Percentiles rank a stretch among this genome's conserved stretches.
Evolutionary conservation across 2,888 invertebrate species (phyloP).

Genomic region (Caradrina clavipalpis): DNA sequence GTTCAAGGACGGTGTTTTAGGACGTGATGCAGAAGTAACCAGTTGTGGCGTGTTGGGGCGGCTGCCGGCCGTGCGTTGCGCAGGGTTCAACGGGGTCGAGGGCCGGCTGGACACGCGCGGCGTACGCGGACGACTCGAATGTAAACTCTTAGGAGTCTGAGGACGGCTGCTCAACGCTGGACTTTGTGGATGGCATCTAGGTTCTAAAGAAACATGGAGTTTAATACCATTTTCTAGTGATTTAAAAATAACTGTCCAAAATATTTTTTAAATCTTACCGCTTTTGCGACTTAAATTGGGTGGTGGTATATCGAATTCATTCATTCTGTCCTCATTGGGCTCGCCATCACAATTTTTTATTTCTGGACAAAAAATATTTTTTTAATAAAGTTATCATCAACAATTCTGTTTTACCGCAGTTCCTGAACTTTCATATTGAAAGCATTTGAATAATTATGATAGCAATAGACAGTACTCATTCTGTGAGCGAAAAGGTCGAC

Average conservation of each 20-base stretch:
- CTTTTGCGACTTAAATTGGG: slow-evolving; percentile 28
- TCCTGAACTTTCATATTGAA: too few relatives aligned
- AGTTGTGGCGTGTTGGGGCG: slow-evolving; percentile 78
- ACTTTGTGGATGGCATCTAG: slow-evolving; percentile 65
- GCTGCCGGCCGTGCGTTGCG: slow-evolving; percentile 69
- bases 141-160: slow-evolving; percentile 76
- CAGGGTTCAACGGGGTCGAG: slow-evolving; percentile 71
- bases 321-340: slow-evolving; percentile 31
- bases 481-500: too few relatives aligned
- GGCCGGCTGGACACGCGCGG: slow-evolving; percentile 75
- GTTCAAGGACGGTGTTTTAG: slow-evolving; percentile 65
- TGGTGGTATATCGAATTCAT: slow-evolving; percentile 36
- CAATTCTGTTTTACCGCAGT: too few relatives aligned
- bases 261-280: slow-evolving; percentile 24
- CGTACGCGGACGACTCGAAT: slow-evolving; percentile 78
- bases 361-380: slow-evolving; percentile 23
- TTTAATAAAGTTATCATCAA: too few relatives aligned
- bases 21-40: slow-evolving; percentile 57
- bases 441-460: too few relatives aligned
- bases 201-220: slow-evolving; percentile 53
- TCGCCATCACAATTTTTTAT: slow-evolving; percentile 51
- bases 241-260: background rate
- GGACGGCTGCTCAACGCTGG: slow-evolving; percentile 74
- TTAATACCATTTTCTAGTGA: background rate
- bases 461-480: too few relatives aligned